Evolutionary conservation across 2,888 invertebrate species (phyloP).

Genomic region (Melanchra persicariae): DNA sequence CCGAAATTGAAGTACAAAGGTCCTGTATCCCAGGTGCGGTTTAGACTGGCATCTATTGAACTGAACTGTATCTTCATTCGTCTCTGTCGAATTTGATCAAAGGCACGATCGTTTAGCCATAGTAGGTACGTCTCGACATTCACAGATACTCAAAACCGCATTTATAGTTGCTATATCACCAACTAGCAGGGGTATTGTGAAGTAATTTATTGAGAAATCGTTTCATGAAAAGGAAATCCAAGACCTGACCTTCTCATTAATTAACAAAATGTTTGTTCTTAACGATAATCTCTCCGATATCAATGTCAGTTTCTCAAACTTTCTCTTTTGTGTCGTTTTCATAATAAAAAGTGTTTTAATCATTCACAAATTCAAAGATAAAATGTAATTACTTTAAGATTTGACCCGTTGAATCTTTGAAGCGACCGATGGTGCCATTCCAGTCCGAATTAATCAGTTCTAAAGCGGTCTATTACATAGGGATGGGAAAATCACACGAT

Average conservation of each 20-base stretch:
- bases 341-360: conserved; percentile 34
- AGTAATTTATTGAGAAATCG: conserved; percentile 14
- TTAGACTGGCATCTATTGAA: background rate
- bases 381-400: conserved; percentile 29
- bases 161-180: too few relatives aligned
- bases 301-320: conserved; percentile 28
- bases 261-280: conserved; percentile 4
- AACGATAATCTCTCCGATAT: conserved; percentile 22
- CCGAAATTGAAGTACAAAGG: background rate
- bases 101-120: background rate
- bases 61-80: background rate
- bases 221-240: conserved; percentile 21
- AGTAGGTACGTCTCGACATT: background rate
- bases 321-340: conserved; percentile 35
- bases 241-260: conserved; percentile 27
- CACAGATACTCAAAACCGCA: background rate
- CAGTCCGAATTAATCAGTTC: conserved; percentile 37
- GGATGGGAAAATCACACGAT: conserved; percentile 1
- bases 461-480: conserved; percentile 32
- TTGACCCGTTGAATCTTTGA: conserved; percentile 47
- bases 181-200: background rate
- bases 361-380: conserved; percentile 32
- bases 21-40: background rate
- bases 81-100: conserved; percentile 5
- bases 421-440: conserved; percentile 13